These are phyloP conservation scores for Tetropium fuscum DNA, from an alignment of 2,888 invertebrate genomes.

Conservation along the genomic window DNA sequence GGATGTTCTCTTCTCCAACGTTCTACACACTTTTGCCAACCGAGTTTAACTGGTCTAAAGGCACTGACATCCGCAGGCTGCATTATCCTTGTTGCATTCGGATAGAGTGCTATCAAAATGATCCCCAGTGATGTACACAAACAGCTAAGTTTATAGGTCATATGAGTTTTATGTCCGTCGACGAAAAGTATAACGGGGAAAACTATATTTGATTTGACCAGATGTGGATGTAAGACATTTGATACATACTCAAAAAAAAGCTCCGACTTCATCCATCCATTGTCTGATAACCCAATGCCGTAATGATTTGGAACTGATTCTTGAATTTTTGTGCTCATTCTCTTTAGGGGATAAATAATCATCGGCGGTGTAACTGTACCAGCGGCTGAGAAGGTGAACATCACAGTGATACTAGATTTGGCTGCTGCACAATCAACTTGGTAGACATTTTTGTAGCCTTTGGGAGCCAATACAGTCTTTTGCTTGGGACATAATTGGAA, in stretches of 20 bases:
- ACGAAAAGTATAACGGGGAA: not conserved
- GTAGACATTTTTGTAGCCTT: constrained; percentile 30
- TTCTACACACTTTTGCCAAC: not conserved
- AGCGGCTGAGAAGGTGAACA: constrained; percentile 7
- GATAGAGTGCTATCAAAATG: not conserved
- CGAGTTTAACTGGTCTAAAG: not conserved
- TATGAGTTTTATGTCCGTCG: not conserved
- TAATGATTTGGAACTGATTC: constrained; percentile 8
- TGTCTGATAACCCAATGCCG: constrained; percentile 12
- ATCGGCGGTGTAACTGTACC: constrained; percentile 9
- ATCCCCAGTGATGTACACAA: not conserved
- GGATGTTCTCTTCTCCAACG: not conserved
- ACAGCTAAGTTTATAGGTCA: not conserved
- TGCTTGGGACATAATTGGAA: constrained; percentile 32
- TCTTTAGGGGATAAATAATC: constrained; percentile 31
- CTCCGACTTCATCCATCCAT: constrained; percentile 35
- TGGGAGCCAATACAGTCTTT: constrained; percentile 29
- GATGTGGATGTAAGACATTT: not conserved
- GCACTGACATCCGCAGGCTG: not conserved
- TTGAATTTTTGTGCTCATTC: constrained; percentile 19
- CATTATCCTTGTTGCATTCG: not conserved
- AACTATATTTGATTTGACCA: not conserved
- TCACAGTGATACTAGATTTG: constrained; percentile 19
- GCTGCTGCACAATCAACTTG: not conserved
- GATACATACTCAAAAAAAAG: not conserved